A percentile compares a stretch with the other conserved stretches of the same genome.
Conservation (phyloP, 1,140 invertebrate species). For the Drosophila azteca region DNA sequence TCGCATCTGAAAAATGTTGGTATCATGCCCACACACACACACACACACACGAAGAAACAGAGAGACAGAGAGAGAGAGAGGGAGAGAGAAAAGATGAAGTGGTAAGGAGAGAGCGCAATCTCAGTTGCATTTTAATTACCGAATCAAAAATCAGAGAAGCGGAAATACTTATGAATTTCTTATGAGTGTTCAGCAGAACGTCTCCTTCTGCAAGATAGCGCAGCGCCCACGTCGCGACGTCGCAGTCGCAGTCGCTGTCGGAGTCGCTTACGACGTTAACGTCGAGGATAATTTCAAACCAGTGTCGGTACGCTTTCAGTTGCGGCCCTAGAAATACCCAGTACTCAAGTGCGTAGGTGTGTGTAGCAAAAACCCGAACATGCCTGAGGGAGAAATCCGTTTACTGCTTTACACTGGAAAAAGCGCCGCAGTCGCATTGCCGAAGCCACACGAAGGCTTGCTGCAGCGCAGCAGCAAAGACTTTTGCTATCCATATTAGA, state of each 20-base stretch:
- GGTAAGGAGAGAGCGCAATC: conserved; percentile 47
- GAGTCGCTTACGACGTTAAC: no score
- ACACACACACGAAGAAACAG: conserved; percentile 19
- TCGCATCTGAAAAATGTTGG: conserved; percentile 43
- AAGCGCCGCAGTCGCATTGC: no score
- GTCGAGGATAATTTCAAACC: conserved; percentile 28
- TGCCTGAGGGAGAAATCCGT: no score
- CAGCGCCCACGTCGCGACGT: conserved; percentile 29
- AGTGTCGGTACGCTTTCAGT: no score
- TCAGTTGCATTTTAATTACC: conserved; percentile 81
- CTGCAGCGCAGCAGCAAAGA: no score
- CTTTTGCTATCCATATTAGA: no score
- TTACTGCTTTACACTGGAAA: no score
- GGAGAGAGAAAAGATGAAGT: conserved; percentile 6
- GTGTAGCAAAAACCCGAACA: no score
- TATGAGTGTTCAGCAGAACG: conserved; percentile 61
- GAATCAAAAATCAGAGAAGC: conserved; percentile 79
- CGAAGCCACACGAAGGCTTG: no score
- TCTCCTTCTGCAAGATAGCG: conserved; percentile 8
- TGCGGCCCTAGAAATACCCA: no score
- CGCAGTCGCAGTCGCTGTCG: no score
- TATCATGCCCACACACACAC: conserved; percentile 8
- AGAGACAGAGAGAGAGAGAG: conserved; percentile 6
- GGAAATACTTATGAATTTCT: conserved; percentile 81
- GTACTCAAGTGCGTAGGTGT: no score